Conservation (phyloP, 2,888 invertebrate genomes). For the Antheraea assamensis region DNA sequence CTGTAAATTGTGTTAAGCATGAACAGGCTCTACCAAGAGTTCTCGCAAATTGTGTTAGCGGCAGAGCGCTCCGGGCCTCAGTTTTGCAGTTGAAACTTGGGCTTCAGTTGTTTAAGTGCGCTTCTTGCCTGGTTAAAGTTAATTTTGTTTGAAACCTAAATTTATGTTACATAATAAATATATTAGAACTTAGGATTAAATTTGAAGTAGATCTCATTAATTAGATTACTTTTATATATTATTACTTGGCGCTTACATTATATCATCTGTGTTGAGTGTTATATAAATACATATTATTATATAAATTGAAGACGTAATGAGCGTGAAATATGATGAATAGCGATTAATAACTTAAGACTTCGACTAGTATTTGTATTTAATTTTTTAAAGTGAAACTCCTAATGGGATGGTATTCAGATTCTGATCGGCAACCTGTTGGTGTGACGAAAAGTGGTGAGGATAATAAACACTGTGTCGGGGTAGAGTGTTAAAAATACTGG, state of each 20-base stretch:
- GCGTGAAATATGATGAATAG: too few relatives aligned
- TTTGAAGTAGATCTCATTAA: neutral
- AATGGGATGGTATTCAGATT: too few relatives aligned
- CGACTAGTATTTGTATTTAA: too few relatives aligned
- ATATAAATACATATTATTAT: too few relatives aligned
- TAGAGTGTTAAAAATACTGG: too few relatives aligned
- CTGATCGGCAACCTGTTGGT: too few relatives aligned
- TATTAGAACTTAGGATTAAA: neutral
- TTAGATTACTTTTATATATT: neutral
- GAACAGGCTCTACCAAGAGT: neutral
- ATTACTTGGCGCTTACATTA: neutral
- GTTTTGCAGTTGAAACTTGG: constrained; percentile 10
- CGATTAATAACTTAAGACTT: too few relatives aligned
- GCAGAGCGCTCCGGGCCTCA: constrained; percentile 1
- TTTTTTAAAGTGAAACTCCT: too few relatives aligned
- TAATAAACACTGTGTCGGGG: too few relatives aligned
- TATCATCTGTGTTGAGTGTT: too few relatives aligned
- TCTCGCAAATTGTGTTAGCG: constrained; percentile 4
- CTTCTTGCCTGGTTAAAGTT: neutral
- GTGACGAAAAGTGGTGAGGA: too few relatives aligned
- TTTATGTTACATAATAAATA: neutral
- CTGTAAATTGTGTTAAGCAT: neutral
- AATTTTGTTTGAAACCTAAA: neutral
- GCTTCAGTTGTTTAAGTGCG: neutral
- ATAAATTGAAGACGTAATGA: too few relatives aligned